Conservation (phyloP, 2,888 invertebrate species). For the Drosophila ustulata region DNA sequence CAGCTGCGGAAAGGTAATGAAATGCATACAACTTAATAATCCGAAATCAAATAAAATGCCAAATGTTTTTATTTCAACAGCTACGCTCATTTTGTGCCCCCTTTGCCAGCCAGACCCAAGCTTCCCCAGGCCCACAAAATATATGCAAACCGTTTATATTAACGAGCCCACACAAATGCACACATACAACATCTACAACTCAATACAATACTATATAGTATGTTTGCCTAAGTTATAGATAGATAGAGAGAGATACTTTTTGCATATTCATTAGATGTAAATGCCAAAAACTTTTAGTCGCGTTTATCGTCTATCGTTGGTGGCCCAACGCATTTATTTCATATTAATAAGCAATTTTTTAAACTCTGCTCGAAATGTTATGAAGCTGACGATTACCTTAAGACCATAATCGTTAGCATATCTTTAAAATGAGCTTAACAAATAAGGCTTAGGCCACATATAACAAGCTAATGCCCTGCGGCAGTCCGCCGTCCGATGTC, state of each 20-base stretch:
- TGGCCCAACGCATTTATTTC: constrained; percentile 74
- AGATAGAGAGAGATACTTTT: constrained; percentile 6
- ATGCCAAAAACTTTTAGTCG: constrained; percentile 71
- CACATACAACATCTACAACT: background rate
- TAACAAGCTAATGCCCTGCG: constrained; percentile 43
- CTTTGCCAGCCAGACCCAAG: constrained; percentile 23
- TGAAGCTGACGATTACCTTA: constrained; percentile 53
- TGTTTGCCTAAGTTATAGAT: constrained; percentile 14
- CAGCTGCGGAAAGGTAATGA: constrained; percentile 54
- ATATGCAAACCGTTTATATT: constrained; percentile 68
- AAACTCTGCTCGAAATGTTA: constrained; percentile 68
- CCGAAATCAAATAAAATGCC: constrained; percentile 75
- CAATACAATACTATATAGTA: background rate
- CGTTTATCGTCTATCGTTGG: constrained; percentile 75
- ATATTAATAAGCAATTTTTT: constrained; percentile 78
- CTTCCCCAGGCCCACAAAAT: constrained; percentile 32
- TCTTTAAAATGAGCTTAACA: constrained; percentile 41
- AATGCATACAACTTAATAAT: constrained; percentile 79
- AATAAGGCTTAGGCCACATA: constrained; percentile 23
- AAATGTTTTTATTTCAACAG: constrained; percentile 79
- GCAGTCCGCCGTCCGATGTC: background rate
- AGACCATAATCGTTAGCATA: constrained; percentile 64
- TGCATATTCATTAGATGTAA: constrained; percentile 78
- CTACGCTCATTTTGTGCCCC: constrained; percentile 68
- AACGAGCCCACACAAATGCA: constrained; percentile 63